A percentile compares a stretch with the other conserved stretches of the same genome.
phyloP scores from a whole-genome alignment of 2,797 vertebrate genomes.

The Periophthalmus magnuspinnatus region DNA sequence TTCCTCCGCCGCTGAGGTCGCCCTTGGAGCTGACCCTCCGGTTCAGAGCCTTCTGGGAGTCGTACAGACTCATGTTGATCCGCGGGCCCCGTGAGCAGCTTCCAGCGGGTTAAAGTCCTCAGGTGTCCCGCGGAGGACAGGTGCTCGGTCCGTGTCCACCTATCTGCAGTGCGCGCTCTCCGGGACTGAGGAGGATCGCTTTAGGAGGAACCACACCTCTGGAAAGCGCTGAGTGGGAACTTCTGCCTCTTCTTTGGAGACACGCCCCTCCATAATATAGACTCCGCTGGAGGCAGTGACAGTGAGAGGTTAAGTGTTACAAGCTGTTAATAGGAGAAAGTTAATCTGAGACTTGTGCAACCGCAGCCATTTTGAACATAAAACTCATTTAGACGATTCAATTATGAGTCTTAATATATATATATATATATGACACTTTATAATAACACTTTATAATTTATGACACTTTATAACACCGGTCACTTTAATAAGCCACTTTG shows the following conservation, averaged over 20 bases:
- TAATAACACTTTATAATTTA: too few species aligned
- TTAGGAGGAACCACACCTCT: conserved; percentile 59
- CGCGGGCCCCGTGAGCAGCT: background rate
- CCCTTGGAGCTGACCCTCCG: conserved; percentile 43
- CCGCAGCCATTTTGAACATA: background rate
- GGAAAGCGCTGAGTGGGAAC: conserved; percentile 22
- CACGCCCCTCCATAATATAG: conserved; percentile 33
- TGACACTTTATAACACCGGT: too few species aligned
- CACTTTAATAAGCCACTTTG: too few species aligned
- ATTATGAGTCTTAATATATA: too few species aligned
- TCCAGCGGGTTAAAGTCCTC: background rate
- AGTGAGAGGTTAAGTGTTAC: background rate
- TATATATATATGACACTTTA: too few species aligned
- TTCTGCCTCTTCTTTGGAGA: background rate
- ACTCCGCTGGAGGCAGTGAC: conserved; percentile 21
- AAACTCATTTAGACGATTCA: background rate
- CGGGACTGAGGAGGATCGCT: conserved; percentile 13
- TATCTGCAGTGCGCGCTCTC: conserved; percentile 11
- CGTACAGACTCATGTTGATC: conserved; percentile 56
- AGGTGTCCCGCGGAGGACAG: conserved; percentile 2
- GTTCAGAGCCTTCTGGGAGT: conserved; percentile 60
- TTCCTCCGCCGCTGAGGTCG: conserved; percentile 43
- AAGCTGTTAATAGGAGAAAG: background rate
- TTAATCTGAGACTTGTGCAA: background rate
- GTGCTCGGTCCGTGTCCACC: conserved; percentile 1